Evolutionary conservation across 2,888 invertebrate species (phyloP).

Genomic region (Parelbella ahira): DNA sequence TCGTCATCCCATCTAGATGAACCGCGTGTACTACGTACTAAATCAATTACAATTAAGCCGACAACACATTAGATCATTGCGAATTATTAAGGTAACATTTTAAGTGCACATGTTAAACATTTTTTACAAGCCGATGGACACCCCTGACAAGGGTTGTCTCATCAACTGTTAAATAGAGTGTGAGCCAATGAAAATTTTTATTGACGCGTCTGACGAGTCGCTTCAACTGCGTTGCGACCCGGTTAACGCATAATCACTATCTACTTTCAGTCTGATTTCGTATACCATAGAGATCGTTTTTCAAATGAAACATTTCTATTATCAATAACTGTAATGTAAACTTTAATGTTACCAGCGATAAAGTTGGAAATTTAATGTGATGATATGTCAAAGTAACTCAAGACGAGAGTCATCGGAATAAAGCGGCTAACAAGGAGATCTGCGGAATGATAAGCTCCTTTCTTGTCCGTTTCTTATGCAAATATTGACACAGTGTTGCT

Average conservation of each 20-base stretch:
- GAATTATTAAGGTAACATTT: no score
- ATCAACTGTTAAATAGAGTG: slow-evolving; percentile 75
- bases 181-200: slow-evolving; percentile 79
- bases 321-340: slow-evolving; percentile 1
- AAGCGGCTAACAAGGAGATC: slow-evolving; percentile 57
- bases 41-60: no score
- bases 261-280: no score
- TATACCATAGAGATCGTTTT: no score
- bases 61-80: no score
- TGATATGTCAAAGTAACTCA: slow-evolving; percentile 40
- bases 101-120: background rate
- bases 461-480: slow-evolving; percentile 77
- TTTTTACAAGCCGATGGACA: slow-evolving; percentile 23
- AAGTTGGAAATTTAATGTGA: slow-evolving; percentile 19
- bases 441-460: slow-evolving; percentile 65
- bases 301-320: no score
- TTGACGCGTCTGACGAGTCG: slow-evolving; percentile 68
- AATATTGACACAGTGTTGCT: slow-evolving; percentile 74
- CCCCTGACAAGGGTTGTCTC: slow-evolving; percentile 64
- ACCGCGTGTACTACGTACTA: no score
- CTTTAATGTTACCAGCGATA: slow-evolving; percentile 11
- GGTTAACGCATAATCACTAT: slow-evolving; percentile 21
- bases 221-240: slow-evolving; percentile 38
- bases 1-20: no score
- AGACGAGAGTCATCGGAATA: slow-evolving; percentile 61